Evolutionary conservation across 2,888 invertebrate species (phyloP).

Genomic region (Lucinisca nassula): DNA sequence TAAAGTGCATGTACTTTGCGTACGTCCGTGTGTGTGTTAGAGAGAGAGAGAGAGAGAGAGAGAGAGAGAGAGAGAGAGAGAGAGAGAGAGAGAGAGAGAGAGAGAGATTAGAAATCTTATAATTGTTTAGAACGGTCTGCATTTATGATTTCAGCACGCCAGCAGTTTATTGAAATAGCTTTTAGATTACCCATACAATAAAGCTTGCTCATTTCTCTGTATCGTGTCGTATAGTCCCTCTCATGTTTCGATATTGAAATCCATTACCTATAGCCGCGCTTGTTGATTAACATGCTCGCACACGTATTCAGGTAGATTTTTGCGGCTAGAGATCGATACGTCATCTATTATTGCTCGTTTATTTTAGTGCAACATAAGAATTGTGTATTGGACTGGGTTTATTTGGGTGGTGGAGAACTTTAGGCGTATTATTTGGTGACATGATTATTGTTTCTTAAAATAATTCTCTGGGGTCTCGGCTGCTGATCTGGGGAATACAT

Average conservation of each 20-base stretch:
- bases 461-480: neutral
- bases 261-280: slow-evolving; percentile 25
- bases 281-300: slow-evolving; percentile 27
- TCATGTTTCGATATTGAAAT: slow-evolving; percentile 33
- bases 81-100: no score
- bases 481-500: neutral
- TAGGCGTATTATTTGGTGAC: neutral
- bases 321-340: slow-evolving; percentile 36
- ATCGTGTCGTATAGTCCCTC: neutral
- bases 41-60: no score
- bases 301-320: slow-evolving; percentile 47
- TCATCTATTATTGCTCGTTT: slow-evolving; percentile 20
- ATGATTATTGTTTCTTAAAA: slow-evolving; percentile 20
- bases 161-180: neutral
- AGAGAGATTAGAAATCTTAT: no score
- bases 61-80: no score
- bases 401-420: slow-evolving; percentile 37
- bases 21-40: no score
- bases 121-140: no score
- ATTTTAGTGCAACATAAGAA: slow-evolving; percentile 36
- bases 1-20: no score
- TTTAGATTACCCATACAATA: neutral
- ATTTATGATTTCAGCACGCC: neutral
- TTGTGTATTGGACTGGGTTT: slow-evolving; percentile 37
- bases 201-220: neutral